Evolutionary conservation across 2,888 invertebrate genomes (phyloP).

Genomic region (Suillia variegata): DNA sequence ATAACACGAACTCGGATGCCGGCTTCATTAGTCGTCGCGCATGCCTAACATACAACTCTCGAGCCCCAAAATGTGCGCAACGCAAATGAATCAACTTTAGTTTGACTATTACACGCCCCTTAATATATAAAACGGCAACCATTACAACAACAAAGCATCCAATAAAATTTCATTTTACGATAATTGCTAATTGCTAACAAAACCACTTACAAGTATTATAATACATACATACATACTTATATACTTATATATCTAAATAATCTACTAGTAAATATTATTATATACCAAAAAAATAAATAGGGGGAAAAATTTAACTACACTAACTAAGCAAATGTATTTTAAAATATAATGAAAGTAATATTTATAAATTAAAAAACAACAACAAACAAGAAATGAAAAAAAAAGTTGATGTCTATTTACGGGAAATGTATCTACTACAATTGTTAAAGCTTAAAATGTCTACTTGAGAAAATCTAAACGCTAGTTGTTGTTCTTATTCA

Average conservation of each 20-base stretch:
- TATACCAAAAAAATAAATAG: background rate
- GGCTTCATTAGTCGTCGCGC: slow-evolving; percentile 22
- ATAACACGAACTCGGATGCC: too few relatives aligned
- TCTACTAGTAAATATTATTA: background rate
- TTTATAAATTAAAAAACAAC: background rate
- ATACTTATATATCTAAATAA: background rate
- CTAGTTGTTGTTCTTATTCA: background rate
- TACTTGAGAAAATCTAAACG: slow-evolving; percentile 4
- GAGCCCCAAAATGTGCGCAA: slow-evolving; percentile 31
- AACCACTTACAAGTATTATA: too few relatives aligned
- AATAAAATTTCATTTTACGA: slow-evolving; percentile 23
- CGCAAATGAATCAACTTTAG: slow-evolving; percentile 15
- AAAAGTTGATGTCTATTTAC: background rate
- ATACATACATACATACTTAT: background rate
- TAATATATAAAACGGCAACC: too few relatives aligned
- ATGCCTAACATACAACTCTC: slow-evolving; percentile 25
- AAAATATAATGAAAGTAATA: background rate
- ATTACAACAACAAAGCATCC: background rate
- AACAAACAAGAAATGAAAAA: too few relatives aligned
- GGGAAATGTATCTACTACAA: background rate
- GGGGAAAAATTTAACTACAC: slow-evolving; percentile 9
- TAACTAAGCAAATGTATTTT: slow-evolving; percentile 27
- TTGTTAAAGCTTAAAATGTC: slow-evolving; percentile 1
- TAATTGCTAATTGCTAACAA: background rate
- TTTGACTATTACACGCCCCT: too few relatives aligned